Base-by-base conservation (phyloP, 2,888 invertebrate species). In the Stenchaetothrips biformis region DNA sequence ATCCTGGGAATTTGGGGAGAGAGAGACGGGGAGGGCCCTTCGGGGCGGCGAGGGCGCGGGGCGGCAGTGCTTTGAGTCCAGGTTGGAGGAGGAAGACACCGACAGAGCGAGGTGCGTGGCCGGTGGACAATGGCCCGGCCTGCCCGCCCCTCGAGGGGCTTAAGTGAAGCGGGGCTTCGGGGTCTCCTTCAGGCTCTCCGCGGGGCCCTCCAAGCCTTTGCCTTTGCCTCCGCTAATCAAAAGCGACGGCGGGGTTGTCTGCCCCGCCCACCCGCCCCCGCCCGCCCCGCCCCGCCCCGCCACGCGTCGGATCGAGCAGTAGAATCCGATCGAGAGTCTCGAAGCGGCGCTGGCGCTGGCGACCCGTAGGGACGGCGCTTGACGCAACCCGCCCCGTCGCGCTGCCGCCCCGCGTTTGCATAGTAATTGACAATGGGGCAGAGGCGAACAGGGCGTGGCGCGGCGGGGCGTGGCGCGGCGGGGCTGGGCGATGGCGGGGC, bases 151-250 rank as follows among this genome's bases (percentile, higher is more conserved):
- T 59, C 25, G 21, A 25, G 25, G 67, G 67, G 67, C 67, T 74
- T 74, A 74, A 74, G 25, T n/a, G 7, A 18, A 13, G 53, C 53
- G 11, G 21, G 67, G 67, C 67, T 67, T n/a, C 62, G n/a, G 53
- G 53, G 6, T 11, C 53, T 53, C 53, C 53, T 11, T 16, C 53
- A 7, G 53, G 53, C 13, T 16, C 53, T 53, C n/a, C n/a, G 9
- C 21, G 67, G 25, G 9, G 16, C 53, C 53, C 13, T 13, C 53
- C 67, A 25, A 74, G 21, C 67, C 67, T 74, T 74, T 74, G 25
- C 67, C 25, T 25, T 8, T 59, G 18, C 59, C 16, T 74, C 67
- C 25, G 67, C 67, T 74, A 74, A 74, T 74, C 67, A 74, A 74
- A 74, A 74, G 67, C 21, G 67, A 74, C 67, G 67, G 25, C 67